Evolutionary conservation across 1,140 invertebrate species (phyloP), one percentile per base, ranked within the genome.

Genomic region (Musca domestica): DNA sequence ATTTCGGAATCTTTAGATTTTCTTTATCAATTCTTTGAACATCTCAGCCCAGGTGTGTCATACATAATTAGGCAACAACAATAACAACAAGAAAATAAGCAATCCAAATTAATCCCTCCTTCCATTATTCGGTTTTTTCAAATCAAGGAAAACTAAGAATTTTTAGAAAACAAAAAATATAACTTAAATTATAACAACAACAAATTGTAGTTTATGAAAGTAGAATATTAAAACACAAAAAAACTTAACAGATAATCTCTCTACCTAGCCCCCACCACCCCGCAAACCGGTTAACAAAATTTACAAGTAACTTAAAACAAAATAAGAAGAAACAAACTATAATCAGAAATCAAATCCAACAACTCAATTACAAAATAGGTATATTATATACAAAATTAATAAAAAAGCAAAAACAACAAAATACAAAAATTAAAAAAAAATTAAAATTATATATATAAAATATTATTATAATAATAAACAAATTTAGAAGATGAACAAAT

Each of bases 91-190:
- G 27, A 30, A 30, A 41, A 41, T 41, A 41, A 41, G 34, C 34
- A 41, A 41, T 41, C 34, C 34, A 41, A 41, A 41, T 41, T 41
- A 41, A 41, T 41, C 34, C 34, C 34, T 41, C 34, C 34, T 41
- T 41, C 34, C 34, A 41, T 41, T 41, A 41, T 10, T 41, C 34
- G 34, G 34, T 41, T 41, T 41, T n/a, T 41, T 46, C 34, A 64
- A 64, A 64, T 64, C 17, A 34, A 27, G n/a, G 25, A 19, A 70
- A 65, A 66, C 2, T 6, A 73, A 67, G 73, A 67, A 70, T 72
- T 72, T 63, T 69, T 71, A 64, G 12, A 41, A 41, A 41, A 12
- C 2, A 64, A 41, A 41, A 41, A 41, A 12, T 7, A 2, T 72
- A 69, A 65, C 64, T 47, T 48, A 30, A 7, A 56, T 5, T 67